Evolutionary conservation across 2,113 vertebrate genomes (phyloP).

Genomic region (Numida meleagris): DNA sequence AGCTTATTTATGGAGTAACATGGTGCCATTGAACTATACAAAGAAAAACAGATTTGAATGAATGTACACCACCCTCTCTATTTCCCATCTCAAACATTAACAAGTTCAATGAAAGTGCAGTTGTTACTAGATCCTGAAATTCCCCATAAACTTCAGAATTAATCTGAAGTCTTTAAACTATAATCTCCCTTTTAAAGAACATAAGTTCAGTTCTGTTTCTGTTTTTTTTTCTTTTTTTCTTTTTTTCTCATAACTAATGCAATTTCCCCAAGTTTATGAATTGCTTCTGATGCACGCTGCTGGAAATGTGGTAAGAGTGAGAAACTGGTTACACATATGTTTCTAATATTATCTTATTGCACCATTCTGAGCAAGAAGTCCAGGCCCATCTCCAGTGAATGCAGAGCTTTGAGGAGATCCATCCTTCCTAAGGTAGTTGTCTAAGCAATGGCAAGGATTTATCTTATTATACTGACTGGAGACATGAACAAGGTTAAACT

Average conservation of each 20-base stretch:
- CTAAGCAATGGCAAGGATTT: background rate
- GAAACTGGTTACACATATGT: background rate
- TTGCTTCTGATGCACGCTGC: background rate
- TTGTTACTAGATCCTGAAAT: background rate
- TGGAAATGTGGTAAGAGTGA: background rate
- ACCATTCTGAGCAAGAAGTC: background rate
- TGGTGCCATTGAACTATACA: background rate
- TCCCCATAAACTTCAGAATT: background rate
- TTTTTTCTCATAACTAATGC: background rate
- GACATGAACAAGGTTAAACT: background rate
- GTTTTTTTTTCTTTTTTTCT: background rate
- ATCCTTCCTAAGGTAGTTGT: background rate
- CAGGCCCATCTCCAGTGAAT: background rate
- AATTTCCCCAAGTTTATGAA: rapidly evolving
- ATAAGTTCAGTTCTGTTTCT: background rate
- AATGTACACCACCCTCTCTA: background rate
- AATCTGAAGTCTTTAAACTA: background rate
- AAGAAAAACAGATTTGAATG: background rate
- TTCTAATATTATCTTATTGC: background rate
- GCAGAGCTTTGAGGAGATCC: background rate
- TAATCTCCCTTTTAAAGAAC: background rate
- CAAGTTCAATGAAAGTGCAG: background rate
- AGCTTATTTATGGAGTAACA: background rate
- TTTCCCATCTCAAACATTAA: background rate
- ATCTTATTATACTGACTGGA: background rate